phyloP scores from a whole-genome alignment of 2,113 vertebrate species.

The Myxocyprinus asiaticus region DNA sequence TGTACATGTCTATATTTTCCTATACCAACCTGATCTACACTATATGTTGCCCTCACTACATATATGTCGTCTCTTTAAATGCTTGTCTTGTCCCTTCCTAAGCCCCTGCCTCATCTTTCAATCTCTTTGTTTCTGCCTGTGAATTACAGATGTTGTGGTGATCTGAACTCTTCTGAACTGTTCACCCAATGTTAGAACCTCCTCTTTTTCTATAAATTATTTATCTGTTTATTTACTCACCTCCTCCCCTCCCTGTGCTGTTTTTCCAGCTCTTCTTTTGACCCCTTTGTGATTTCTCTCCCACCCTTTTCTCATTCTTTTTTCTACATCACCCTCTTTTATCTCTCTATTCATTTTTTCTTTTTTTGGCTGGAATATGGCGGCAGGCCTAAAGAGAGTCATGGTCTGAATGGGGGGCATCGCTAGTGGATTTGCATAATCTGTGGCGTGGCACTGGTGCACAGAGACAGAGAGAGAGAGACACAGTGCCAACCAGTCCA shows the following conservation, averaged over 20 bases:
- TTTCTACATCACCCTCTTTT: slow-evolving; percentile 50
- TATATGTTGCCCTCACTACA: too few species aligned
- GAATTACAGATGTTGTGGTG: background rate
- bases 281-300: slow-evolving; percentile 54
- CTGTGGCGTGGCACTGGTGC: slow-evolving; percentile 67
- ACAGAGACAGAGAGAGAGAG: slow-evolving; percentile 50
- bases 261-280: slow-evolving; percentile 29
- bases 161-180: background rate
- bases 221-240: slow-evolving; percentile 40
- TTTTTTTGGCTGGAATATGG: slow-evolving; percentile 49
- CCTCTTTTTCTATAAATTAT: slow-evolving; percentile 26
- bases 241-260: slow-evolving; percentile 7
- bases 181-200: slow-evolving; percentile 15
- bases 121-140: background rate
- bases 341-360: slow-evolving; percentile 55
- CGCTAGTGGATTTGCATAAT: slow-evolving; percentile 79
- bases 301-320: slow-evolving; percentile 37
- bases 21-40: too few species aligned
- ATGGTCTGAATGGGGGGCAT: slow-evolving; percentile 43
- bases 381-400: slow-evolving; percentile 42
- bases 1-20: too few species aligned
- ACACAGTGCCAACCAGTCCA: slow-evolving; percentile 72
- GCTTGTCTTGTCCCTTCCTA: background rate
- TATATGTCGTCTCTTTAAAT: background rate
- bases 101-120: background rate